These are phyloP conservation scores for Brachystomella parvula DNA, from an alignment of 1,140 invertebrate genomes.

Conservation along the genomic window DNA sequence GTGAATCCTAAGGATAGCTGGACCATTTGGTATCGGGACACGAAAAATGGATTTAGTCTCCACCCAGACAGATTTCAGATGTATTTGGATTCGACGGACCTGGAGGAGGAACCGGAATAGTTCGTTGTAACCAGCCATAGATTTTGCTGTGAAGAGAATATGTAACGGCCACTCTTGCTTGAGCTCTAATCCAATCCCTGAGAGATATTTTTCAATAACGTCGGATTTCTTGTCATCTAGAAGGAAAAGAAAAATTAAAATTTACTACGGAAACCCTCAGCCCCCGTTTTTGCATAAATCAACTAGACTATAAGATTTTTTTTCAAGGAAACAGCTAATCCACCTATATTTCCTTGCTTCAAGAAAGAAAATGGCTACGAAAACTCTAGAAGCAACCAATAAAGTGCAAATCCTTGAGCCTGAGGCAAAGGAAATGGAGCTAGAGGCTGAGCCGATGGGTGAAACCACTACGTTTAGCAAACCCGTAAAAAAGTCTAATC, in stretches of 20 bases:
- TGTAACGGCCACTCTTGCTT: conserved; percentile 60
- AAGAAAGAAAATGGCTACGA: no score
- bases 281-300: no score
- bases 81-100: conserved; percentile 46
- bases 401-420: no score
- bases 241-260: not conserved
- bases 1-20: conserved; percentile 29
- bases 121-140: conserved; percentile 57
- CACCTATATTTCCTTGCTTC: no score
- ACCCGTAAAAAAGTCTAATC: no score
- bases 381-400: no score
- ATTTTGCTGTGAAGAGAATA: conserved; percentile 60
- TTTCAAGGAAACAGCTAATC: no score
- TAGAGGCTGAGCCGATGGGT: no score
- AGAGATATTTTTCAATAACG: not conserved
- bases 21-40: conserved; percentile 31
- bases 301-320: no score
- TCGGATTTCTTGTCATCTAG: not conserved
- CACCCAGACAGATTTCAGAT: conserved; percentile 33
- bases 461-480: no score
- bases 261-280: no score
- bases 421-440: no score
- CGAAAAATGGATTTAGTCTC: conserved; percentile 33
- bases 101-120: conserved; percentile 65
- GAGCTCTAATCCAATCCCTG: conserved; percentile 13